A percentile compares a stretch with the other conserved stretches of the same genome.
Conservation (phyloP, 2,113 vertebrate genomes). For the Aptenodytes forsteri region DNA sequence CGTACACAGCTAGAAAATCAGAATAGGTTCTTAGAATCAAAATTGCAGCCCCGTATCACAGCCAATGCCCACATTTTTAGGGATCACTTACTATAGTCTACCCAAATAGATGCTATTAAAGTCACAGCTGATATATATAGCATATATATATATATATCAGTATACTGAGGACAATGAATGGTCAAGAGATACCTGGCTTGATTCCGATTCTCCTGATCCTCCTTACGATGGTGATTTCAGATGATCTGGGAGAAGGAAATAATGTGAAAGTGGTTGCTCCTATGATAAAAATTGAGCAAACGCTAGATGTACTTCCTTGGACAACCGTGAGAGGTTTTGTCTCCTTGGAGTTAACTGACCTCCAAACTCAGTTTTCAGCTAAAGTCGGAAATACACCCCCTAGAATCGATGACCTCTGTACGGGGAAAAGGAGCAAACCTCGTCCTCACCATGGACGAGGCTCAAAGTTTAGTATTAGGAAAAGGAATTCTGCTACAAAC, state of each 20-base stretch:
- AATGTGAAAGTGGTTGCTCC: neutral
- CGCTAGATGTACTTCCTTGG: neutral
- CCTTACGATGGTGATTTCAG: neutral
- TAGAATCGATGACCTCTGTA: neutral
- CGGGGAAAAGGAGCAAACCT: neutral
- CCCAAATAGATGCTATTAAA: neutral
- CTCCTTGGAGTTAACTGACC: neutral
- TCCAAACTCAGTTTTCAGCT: neutral
- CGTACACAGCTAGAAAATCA: neutral
- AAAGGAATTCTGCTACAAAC: neutral
- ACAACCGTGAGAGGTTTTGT: neutral
- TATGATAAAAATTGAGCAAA: neutral
- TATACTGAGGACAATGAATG: neutral
- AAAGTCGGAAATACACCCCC: neutral
- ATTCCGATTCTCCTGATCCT: neutral
- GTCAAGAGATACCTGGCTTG: neutral
- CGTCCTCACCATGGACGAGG: neutral
- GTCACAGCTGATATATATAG: no score
- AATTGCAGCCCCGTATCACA: neutral
- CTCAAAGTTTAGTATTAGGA: neutral
- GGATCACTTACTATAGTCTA: neutral
- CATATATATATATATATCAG: no score
- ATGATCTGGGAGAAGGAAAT: neutral
- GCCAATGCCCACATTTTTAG: neutral
- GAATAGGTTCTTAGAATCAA: neutral